These are phyloP conservation scores for Eupeodes corollae DNA, from an alignment of 1,140 invertebrate genomes.

Conservation along the genomic window DNA sequence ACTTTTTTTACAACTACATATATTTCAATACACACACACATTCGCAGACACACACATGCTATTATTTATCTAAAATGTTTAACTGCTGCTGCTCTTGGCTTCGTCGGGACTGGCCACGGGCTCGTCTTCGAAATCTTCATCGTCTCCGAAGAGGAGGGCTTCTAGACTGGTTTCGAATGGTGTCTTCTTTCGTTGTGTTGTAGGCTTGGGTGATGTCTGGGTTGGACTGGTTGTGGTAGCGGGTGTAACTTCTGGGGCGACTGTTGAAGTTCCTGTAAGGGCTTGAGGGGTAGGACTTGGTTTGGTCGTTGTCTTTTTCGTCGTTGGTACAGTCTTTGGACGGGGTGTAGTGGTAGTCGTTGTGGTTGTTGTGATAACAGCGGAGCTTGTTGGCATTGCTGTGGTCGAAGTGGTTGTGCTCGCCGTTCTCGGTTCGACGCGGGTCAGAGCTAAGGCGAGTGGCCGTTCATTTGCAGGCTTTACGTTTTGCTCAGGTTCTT, in stretches of 20 bases:
- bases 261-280: neutral
- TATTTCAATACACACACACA: constrained; percentile 23
- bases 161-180: constrained; percentile 31
- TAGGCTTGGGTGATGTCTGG: constrained; percentile 7
- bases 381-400: neutral
- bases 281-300: neutral
- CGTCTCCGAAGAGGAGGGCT: constrained; percentile 30
- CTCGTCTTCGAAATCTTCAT: constrained; percentile 21
- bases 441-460: constrained; percentile 11
- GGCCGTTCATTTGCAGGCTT: constrained; percentile 4
- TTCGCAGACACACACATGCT: constrained; percentile 25
- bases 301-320: neutral
- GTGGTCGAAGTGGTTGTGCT: neutral
- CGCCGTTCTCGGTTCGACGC: constrained; percentile 3
- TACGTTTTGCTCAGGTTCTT: constrained; percentile 6
- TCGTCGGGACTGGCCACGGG: constrained; percentile 13
- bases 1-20: constrained; percentile 13
- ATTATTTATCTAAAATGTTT: constrained; percentile 5
- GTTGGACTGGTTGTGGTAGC: neutral
- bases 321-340: constrained; percentile 8
- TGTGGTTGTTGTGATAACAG: constrained; percentile 4
- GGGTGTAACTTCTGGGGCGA: neutral
- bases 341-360: constrained; percentile 10
- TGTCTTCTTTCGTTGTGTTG: constrained; percentile 19
- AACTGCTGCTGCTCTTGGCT: constrained; percentile 4